Percentiles rank a stretch among this genome's conserved stretches.
Conservation (phyloP, 2,797 vertebrate genomes). For the Cynodonichthys magdalenae region DNA sequence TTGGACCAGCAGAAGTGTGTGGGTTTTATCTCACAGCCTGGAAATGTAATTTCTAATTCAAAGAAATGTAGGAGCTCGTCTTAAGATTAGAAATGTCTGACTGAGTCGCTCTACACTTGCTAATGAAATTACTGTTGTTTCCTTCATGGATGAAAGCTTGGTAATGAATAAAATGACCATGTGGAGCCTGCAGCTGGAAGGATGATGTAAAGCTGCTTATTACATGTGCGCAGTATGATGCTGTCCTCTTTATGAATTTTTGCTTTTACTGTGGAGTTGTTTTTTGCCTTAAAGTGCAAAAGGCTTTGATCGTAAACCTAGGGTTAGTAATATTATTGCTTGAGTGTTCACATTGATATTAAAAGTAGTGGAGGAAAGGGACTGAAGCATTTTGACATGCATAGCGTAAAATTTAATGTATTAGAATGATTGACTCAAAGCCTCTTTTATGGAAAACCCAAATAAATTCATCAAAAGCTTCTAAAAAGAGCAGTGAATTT, state of each 20-base stretch:
- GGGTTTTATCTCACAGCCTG: slow-evolving; percentile 4
- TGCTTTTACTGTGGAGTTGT: neutral
- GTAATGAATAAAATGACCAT: slow-evolving; percentile 37
- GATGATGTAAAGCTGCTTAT: neutral
- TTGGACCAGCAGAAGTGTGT: slow-evolving; percentile 16
- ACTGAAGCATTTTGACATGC: too few species aligned
- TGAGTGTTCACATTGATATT: too few species aligned
- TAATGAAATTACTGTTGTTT: slow-evolving; percentile 14
- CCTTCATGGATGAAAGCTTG: slow-evolving; percentile 10
- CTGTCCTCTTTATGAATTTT: neutral
- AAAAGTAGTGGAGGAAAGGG: too few species aligned
- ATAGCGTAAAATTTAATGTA: too few species aligned
- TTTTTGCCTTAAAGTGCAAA: neutral
- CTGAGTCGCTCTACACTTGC: neutral
- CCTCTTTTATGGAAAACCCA: too few species aligned
- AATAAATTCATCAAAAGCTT: too few species aligned
- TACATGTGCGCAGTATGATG: neutral
- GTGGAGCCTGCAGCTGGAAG: slow-evolving; percentile 14
- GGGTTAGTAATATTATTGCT: neutral
- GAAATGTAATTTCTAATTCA: neutral
- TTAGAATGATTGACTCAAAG: too few species aligned
- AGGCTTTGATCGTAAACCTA: neutral
- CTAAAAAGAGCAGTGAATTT: too few species aligned
- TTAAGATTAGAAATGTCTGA: slow-evolving; percentile 17
- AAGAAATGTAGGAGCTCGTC: neutral